phyloP scores from a whole-genome alignment of 2,888 invertebrate species.

The Mimachlamys varia region DNA sequence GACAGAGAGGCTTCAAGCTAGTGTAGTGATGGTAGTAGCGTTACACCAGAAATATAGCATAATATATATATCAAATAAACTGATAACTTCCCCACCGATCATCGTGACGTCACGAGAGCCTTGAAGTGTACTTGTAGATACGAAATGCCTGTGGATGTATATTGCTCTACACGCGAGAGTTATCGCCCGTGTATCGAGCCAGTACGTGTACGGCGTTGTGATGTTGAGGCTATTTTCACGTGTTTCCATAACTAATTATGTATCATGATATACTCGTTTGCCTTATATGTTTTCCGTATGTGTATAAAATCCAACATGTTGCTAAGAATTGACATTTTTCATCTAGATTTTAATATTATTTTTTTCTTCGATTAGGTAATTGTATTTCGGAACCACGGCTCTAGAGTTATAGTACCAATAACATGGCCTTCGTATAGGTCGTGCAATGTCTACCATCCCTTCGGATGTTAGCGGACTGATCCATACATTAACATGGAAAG shows the following conservation, averaged over 20 bases:
- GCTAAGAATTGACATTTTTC: not conserved
- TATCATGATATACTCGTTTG: conserved; percentile 23
- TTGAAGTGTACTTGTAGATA: conserved; percentile 31
- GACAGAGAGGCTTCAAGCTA: too few relatives aligned
- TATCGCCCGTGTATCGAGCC: not conserved
- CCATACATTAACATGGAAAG: not conserved
- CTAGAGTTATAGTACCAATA: not conserved
- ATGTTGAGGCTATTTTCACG: not conserved
- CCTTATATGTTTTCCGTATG: not conserved
- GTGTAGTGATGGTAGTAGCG: not conserved
- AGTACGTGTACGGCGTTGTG: not conserved
- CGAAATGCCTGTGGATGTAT: not conserved
- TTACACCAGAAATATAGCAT: not conserved
- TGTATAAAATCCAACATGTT: not conserved
- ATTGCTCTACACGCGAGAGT: not conserved
- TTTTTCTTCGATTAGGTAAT: not conserved
- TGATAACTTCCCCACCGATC: conserved; percentile 15
- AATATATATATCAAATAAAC: not conserved
- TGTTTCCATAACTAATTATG: conserved; percentile 23
- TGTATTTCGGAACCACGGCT: not conserved
- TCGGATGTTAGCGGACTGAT: not conserved
- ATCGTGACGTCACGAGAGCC: not conserved
- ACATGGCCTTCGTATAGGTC: not conserved
- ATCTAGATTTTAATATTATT: not conserved
- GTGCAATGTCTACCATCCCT: not conserved